Percentiles rank a stretch among this genome's conserved stretches.
Conservation (phyloP, 2,888 invertebrate species). For the Catocala sponsa region DNA sequence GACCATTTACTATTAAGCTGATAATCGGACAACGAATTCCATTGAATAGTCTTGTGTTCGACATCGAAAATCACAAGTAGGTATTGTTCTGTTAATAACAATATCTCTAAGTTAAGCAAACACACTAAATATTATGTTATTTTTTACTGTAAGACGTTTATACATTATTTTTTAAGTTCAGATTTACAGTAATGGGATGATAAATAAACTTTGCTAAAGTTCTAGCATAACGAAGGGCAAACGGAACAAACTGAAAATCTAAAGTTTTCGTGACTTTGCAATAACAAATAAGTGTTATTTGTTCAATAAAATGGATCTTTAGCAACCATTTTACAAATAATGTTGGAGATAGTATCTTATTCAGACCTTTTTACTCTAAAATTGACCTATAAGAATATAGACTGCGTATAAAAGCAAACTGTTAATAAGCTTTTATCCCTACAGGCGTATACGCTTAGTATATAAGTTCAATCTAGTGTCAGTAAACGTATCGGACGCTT, state of each 20-base stretch:
- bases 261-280: slow-evolving; percentile 19
- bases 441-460: background rate
- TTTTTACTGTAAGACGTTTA: too few relatives aligned
- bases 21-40: too few relatives aligned
- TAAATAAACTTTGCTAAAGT: too few relatives aligned
- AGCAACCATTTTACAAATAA: slow-evolving; percentile 12
- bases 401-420: background rate
- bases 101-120: slow-evolving; percentile 12
- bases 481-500: slow-evolving; percentile 21
- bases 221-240: too few relatives aligned
- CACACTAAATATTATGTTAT: background rate
- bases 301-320: slow-evolving; percentile 16
- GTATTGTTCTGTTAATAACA: slow-evolving; percentile 10
- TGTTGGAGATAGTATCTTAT: slow-evolving; percentile 9
- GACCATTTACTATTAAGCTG: too few relatives aligned
- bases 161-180: too few relatives aligned
- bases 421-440: background rate
- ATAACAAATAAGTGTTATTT: slow-evolving; percentile 16
- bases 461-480: slow-evolving; percentile 18
- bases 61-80: slow-evolving; percentile 9
- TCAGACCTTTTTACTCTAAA: background rate
- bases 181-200: too few relatives aligned
- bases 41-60: too few relatives aligned
- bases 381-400: background rate
- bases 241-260: too few relatives aligned